Evolutionary conservation across 1,140 invertebrate genomes (phyloP), one percentile per base, ranked within the genome.

Genomic region (Orius laevigatus): DNA sequence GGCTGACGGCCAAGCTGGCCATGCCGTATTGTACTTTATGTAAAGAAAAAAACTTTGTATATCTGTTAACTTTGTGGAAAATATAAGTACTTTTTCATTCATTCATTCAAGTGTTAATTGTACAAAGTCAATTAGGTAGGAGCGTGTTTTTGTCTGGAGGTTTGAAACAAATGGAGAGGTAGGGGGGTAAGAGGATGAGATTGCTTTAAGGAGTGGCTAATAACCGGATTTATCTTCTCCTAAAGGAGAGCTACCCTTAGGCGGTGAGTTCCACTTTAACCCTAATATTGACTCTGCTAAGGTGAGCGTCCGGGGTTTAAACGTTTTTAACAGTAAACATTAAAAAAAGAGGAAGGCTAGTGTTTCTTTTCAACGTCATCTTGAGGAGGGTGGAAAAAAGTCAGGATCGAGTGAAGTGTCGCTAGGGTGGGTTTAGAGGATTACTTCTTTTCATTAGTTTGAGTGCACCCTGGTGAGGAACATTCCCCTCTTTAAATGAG

Each of bases 261-360:
- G 31, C 36, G 32, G 18, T 15, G 32, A 18, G 46, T 33, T 36
- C 46, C 46, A 48, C 33, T 39, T 48, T 38, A 39, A 36, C 46
- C 33, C 46, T 36, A 48, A 48, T 48, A 39, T 38, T 36, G 32
- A 48, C 33, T 36, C 34, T 31, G 18, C 18, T 11, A 48, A 48
- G 46, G 36, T 36, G 46, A 48, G 46, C 32, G 10, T 18, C 12
- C 18, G 10, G 12, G 36, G 11, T 10, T 39, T 38, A 38, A 48
- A 31, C 14, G 32, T 48, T 45, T 45, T 45, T 45, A 45, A 45
- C 43, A 31, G 43, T 45, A 45, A 45, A 45, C 43, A 45, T 45
- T 45, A 43, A 43, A n/a, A 51, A 43, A n/a, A 46, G 49, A 40
- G 49, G 46, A 39, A 12, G 46, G 46, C n/a, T 35, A 45, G 43